Conservation (phyloP, 53 echinoderm and acorn worm genomes). For the Patiria pectinifera region DNA sequence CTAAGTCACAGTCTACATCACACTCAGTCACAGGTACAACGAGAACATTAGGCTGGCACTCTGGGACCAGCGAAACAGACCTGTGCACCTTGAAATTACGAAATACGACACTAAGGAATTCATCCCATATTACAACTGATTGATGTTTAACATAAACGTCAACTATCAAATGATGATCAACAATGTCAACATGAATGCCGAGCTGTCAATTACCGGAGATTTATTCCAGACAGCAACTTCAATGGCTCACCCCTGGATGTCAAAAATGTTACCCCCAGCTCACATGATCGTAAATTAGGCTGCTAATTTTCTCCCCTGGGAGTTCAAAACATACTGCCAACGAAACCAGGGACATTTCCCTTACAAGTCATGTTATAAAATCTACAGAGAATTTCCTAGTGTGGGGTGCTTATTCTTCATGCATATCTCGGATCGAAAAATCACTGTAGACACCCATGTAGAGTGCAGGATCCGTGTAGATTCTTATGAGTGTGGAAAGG, state of each 20-base stretch:
- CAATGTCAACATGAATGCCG: background rate
- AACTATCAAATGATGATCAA: background rate
- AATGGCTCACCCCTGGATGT: slow-evolving; percentile 28
- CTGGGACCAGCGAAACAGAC: no score
- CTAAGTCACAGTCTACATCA: no score
- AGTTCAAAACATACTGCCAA: background rate
- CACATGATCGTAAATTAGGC: slow-evolving; percentile 20
- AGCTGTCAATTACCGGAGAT: slow-evolving; percentile 50
- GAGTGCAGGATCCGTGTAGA: no score
- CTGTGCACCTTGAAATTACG: no score
- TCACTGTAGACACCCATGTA: background rate
- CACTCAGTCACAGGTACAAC: no score
- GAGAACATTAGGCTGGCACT: no score
- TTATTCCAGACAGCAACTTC: background rate
- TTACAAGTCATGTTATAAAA: slow-evolving; percentile 26
- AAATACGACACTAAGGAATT: background rate
- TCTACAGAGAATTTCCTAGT: background rate
- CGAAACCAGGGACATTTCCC: background rate
- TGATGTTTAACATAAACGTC: background rate
- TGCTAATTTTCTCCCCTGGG: slow-evolving; percentile 20
- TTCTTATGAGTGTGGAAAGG: no score
- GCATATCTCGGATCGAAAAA: background rate
- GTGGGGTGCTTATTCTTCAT: background rate
- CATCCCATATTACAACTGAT: background rate
- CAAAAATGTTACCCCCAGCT: background rate